A percentile compares a stretch with the other conserved stretches of the same genome.
Evolutionary conservation across 2,888 invertebrate genomes (phyloP).

Genomic region (Eupithecia subfuscata): DNA sequence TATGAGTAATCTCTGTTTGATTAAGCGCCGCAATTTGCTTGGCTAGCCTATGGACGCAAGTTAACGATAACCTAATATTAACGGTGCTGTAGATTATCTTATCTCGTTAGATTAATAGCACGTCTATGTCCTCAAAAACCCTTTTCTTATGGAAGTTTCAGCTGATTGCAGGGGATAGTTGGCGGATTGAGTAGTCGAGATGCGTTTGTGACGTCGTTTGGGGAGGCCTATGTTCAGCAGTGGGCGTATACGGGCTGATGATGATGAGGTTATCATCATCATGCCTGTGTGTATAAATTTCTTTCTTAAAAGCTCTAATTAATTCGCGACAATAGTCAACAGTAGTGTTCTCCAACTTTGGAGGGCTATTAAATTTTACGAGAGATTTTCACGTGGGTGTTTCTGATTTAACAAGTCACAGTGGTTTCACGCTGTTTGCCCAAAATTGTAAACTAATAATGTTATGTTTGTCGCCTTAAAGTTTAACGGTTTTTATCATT

Average conservation of each 20-base stretch:
- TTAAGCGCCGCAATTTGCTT: conserved; percentile 23
- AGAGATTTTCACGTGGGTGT: conserved; percentile 24
- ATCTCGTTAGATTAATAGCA: conserved; percentile 60
- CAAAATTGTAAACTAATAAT: conserved; percentile 9
- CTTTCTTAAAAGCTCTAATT: conserved; percentile 9
- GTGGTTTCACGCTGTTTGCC: conserved; percentile 5
- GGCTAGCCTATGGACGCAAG: neutral
- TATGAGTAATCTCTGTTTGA: conserved; percentile 24
- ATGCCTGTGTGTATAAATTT: conserved; percentile 10
- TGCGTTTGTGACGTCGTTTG: neutral
- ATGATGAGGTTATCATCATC: too few species aligned
- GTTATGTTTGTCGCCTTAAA: conserved; percentile 4
- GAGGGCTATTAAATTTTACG: conserved; percentile 31
- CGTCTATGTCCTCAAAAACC: conserved; percentile 47
- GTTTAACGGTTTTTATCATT: neutral
- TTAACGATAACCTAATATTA: conserved; percentile 24
- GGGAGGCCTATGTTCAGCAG: too few species aligned
- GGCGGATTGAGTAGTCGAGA: too few species aligned
- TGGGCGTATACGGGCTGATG: too few species aligned
- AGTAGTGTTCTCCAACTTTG: conserved; percentile 25
- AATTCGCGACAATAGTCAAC: conserved; percentile 12
- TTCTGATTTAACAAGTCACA: conserved; percentile 22
- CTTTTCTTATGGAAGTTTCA: conserved; percentile 57
- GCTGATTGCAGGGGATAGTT: too few species aligned
- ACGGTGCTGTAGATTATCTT: conserved; percentile 51